Conservation (phyloP, 1,140 invertebrate species). For the Gonatopus flavifemur region DNA sequence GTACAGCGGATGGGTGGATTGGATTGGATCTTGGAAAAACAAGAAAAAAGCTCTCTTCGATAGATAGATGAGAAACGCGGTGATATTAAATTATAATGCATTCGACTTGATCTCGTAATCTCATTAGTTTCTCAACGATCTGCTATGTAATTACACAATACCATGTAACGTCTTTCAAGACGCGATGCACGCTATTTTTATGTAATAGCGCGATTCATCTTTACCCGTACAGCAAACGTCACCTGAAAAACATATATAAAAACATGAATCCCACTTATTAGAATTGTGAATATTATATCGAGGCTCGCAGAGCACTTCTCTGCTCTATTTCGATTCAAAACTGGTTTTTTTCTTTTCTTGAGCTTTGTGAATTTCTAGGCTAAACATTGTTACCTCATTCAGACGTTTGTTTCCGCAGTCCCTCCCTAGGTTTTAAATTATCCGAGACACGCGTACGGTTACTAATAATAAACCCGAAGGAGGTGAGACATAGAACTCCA, state of each 20-base stretch:
- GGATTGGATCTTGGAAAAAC: background rate
- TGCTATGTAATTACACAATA: no score
- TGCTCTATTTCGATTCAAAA: no score
- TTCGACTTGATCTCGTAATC: background rate
- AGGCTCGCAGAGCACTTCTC: background rate
- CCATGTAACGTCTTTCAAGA: no score
- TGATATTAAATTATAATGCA: background rate
- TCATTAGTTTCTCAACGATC: background rate
- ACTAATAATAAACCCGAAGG: background rate
- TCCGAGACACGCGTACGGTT: background rate
- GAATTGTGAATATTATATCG: conserved; percentile 8
- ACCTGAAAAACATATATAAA: background rate
- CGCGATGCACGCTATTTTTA: no score
- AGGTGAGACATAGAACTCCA: conserved; percentile 3
- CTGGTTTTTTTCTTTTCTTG: no score
- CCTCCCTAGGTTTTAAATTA: conserved; percentile 6
- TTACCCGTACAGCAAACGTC: background rate
- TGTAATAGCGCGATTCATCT: background rate
- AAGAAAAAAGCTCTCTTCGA: background rate
- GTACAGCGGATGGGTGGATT: no score
- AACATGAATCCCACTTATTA: background rate
- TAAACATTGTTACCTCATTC: conserved; percentile 18
- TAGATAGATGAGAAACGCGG: background rate
- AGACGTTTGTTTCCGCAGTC: conserved; percentile 1
- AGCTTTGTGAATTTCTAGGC: conserved; percentile 23